phyloP scores from a whole-genome alignment of 2,888 invertebrate species.

The Agriopis leucophaearia region DNA sequence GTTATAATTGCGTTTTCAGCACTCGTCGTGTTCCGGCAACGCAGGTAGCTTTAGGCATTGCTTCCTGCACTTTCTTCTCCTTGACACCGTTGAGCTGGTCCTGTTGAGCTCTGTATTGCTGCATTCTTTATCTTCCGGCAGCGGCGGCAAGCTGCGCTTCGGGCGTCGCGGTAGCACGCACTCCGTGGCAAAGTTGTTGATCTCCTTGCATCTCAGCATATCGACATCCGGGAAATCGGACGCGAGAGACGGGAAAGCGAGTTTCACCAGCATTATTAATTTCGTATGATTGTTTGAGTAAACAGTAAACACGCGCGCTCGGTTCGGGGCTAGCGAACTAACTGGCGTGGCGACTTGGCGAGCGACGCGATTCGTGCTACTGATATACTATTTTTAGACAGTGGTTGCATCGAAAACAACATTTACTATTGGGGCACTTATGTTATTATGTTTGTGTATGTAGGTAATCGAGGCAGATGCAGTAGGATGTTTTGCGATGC shows the following conservation, averaged over 20 bases:
- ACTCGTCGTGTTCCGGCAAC: slow-evolving; percentile 75
- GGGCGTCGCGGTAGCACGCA: slow-evolving; percentile 73
- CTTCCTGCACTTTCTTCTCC: slow-evolving; percentile 68
- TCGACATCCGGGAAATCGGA: slow-evolving; percentile 71
- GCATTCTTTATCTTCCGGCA: slow-evolving; percentile 80
- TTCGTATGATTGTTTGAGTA: slow-evolving; percentile 27
- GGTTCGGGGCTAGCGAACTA: slow-evolving; percentile 53
- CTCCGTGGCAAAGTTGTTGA: slow-evolving; percentile 71
- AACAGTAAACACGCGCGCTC: slow-evolving; percentile 59
- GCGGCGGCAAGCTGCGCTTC: slow-evolving; percentile 70
- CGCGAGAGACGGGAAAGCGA: slow-evolving; percentile 63
- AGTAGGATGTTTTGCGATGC: slow-evolving; percentile 33
- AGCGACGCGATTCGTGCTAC: slow-evolving; percentile 29
- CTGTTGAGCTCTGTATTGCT: slow-evolving; percentile 70
- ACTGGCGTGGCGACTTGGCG: slow-evolving; percentile 46
- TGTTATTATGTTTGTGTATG: not conserved
- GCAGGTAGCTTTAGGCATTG: slow-evolving; percentile 71
- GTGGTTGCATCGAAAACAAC: slow-evolving; percentile 48
- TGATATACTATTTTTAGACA: slow-evolving; percentile 64
- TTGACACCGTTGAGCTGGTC: slow-evolving; percentile 61
- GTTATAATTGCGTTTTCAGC: slow-evolving; percentile 56
- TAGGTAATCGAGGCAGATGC: slow-evolving; percentile 31
- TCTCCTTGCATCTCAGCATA: slow-evolving; percentile 72
- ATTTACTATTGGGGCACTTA: slow-evolving; percentile 8
- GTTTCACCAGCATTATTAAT: slow-evolving; percentile 69